Evolutionary conservation across 2,797 vertebrate species (phyloP).

Genomic region (Lacerta viridis): DNA sequence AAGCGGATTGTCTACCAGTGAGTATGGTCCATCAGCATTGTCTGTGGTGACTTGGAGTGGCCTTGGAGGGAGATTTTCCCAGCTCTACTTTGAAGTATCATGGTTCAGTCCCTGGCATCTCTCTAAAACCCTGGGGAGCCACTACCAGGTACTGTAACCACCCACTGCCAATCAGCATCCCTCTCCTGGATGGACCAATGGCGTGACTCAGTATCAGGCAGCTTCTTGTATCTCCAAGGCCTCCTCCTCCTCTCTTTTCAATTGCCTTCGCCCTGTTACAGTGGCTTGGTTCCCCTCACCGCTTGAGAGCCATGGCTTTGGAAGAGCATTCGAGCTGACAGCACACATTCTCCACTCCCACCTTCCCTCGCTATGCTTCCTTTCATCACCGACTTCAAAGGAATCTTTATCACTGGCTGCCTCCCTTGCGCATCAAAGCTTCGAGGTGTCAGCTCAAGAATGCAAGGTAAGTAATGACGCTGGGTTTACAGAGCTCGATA

Average conservation of each 20-base stretch:
- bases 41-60: too few species aligned
- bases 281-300: neutral
- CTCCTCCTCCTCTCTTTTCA: too few species aligned
- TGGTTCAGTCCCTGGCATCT: too few species aligned
- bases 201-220: too few species aligned
- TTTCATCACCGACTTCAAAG: conserved; percentile 14
- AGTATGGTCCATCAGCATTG: too few species aligned
- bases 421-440: conserved; percentile 4
- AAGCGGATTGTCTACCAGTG: too few species aligned
- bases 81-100: too few species aligned
- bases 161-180: too few species aligned
- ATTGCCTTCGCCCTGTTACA: neutral
- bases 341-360: neutral
- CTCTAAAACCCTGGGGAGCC: too few species aligned
- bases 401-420: conserved; percentile 28
- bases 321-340: neutral
- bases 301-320: neutral
- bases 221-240: neutral
- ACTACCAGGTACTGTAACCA: too few species aligned
- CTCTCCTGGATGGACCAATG: too few species aligned
- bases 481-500: conserved; percentile 43
- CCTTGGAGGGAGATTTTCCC: too few species aligned
- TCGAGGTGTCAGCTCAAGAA: conserved; percentile 50
- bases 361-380: neutral
- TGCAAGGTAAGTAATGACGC: conserved; percentile 21